Base-by-base conservation (phyloP, 2,797 vertebrate genomes). In the Poecilia gillii region DNA sequence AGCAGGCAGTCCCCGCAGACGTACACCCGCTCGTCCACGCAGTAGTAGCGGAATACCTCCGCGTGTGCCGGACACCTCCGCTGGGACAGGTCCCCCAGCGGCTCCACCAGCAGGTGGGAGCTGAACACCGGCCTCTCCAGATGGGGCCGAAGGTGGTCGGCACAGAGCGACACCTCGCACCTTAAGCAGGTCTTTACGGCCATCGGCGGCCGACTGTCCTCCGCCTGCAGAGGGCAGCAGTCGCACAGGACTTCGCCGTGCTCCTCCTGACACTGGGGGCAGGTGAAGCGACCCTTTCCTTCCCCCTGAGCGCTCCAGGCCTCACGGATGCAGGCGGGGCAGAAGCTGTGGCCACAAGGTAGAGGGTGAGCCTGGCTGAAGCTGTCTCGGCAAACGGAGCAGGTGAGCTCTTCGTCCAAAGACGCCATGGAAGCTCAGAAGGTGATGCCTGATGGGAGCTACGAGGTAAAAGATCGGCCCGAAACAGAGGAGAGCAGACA, bases 291-390 rank as follows among this genome's bases (percentile, higher is more conserved):
- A 64, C 74, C 81, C 64, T 68, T 89, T 39, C 43, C 84, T 46
- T 89, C 87, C 0, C 4, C n/a, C 7, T 72, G 76, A 68, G 43
- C 1, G 25, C 72, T 85, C 94, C 91, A 94, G 76, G 93, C 90
- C 59, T 95, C 93, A 0, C 93, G 87, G 28, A 93, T 88, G 78
- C 95, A 96, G 57, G 84, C 70, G 0, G 92, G 90, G 75, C 96
- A 96, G 83, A 96, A 90, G 91, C 89, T 94, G 90, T 96, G 95
- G 18, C 94, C 94, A 0, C 95, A 96, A 57, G 94, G 95, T 68
- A 95, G 91, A 0, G 93, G 95, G 62, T 87, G 91, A 68, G 87
- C 73, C 55, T 90, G 84, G 82, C 78, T 87, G 86, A 95, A 95
- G 72, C 73, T 78, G 81, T 96, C 95, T 28, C 92, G 90, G 75